phyloP scores from a whole-genome alignment of 2,888 invertebrate genomes.

The Scaptomyza polygonia region DNA sequence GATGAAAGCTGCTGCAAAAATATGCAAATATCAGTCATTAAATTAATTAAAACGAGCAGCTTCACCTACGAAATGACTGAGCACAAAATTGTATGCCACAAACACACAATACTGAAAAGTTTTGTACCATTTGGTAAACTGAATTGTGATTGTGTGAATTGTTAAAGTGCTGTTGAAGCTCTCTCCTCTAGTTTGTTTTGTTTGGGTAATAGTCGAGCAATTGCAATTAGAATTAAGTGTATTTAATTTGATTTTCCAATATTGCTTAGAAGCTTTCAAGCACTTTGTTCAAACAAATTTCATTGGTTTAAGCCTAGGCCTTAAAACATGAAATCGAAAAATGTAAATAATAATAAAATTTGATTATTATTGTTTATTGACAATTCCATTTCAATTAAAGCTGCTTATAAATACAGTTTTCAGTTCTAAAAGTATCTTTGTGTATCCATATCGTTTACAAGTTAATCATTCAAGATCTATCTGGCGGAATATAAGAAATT shows the following conservation, averaged over 20 bases:
- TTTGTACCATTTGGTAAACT: conserved; percentile 10
- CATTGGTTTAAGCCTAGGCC: too few relatives aligned
- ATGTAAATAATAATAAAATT: background rate
- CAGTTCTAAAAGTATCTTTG: too few relatives aligned
- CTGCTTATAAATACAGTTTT: too few relatives aligned
- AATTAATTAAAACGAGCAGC: conserved; percentile 62
- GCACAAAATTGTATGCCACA: conserved; percentile 30
- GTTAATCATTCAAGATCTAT: too few relatives aligned
- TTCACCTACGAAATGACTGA: conserved; percentile 44
- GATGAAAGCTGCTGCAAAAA: conserved; percentile 43
- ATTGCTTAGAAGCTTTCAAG: background rate
- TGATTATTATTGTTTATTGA: background rate
- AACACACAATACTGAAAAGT: background rate
- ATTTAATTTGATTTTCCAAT: conserved; percentile 9
- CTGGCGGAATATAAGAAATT: too few relatives aligned
- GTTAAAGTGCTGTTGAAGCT: conserved; percentile 2
- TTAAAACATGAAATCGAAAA: too few relatives aligned
- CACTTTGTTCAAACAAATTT: too few relatives aligned
- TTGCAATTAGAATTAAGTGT: conserved; percentile 27
- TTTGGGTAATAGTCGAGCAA: conserved; percentile 7
- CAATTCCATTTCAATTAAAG: background rate
- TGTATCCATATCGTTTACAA: too few relatives aligned
- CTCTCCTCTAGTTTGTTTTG: background rate
- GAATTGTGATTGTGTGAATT: conserved; percentile 15
- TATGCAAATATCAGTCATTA: conserved; percentile 67